These are phyloP conservation scores for Azorinus chamasolen DNA, from an alignment of 2,888 invertebrate genomes.

Conservation along the genomic window DNA sequence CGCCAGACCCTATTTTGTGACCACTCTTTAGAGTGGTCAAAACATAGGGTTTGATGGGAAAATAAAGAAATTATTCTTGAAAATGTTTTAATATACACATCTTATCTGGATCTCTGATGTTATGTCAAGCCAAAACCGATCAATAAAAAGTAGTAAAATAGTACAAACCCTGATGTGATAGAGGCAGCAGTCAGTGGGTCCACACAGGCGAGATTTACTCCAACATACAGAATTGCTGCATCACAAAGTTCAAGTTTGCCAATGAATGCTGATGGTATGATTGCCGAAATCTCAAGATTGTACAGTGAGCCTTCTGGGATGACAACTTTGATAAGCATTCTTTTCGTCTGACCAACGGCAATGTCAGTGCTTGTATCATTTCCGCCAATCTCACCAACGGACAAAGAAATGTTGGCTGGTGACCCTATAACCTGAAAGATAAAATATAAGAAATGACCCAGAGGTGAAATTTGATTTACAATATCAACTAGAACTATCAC, in stretches of 20 bases:
- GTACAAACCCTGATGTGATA: too few relatives aligned
- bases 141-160: too few relatives aligned
- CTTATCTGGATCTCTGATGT: too few relatives aligned
- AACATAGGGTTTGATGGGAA: too few relatives aligned
- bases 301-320: conserved; percentile 60
- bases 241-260: conserved; percentile 74
- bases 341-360: conserved; percentile 65
- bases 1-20: too few relatives aligned
- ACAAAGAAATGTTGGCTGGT: conserved; percentile 41
- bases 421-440: conserved; percentile 41
- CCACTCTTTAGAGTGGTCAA: too few relatives aligned
- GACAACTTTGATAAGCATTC: conserved; percentile 58
- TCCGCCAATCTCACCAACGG: conserved; percentile 61
- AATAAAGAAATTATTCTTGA: too few relatives aligned
- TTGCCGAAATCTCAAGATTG: conserved; percentile 58
- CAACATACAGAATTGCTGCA: conserved; percentile 71
- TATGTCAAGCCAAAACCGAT: too few relatives aligned
- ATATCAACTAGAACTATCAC: too few relatives aligned
- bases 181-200: conserved; percentile 9
- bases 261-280: conserved; percentile 57
- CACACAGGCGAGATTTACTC: conserved; percentile 79
- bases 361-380: conserved; percentile 45
- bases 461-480: too few relatives aligned
- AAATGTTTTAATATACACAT: too few relatives aligned
- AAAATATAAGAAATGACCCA: not conserved